These are phyloP conservation scores for Melipona quadrifasciata DNA, from an alignment of 1,140 invertebrate species.

Conservation along the genomic window DNA sequence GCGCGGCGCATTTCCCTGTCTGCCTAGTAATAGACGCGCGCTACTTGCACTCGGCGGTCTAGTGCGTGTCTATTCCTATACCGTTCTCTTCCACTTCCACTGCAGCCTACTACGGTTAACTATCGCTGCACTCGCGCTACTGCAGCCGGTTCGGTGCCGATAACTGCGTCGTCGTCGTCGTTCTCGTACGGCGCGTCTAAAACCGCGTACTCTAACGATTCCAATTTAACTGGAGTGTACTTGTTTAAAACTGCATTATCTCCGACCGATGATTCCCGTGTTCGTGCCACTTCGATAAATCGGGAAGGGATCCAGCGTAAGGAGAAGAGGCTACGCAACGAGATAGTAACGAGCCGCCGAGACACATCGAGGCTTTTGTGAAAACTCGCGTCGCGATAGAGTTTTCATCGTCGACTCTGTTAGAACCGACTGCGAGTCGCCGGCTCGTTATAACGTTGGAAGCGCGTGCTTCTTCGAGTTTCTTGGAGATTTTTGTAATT, in stretches of 20 bases:
- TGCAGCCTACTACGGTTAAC: conserved; percentile 33
- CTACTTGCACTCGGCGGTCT: conserved; percentile 67
- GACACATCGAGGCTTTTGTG: too few species aligned
- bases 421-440: too few species aligned
- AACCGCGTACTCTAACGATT: background rate
- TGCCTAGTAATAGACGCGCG: conserved; percentile 72
- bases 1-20: conserved; percentile 57
- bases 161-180: background rate
- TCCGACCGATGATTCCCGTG: background rate
- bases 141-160: conserved; percentile 15
- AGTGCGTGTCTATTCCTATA: conserved; percentile 60
- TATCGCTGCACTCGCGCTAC: conserved; percentile 48
- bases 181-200: background rate
- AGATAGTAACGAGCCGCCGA: too few species aligned
- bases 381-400: too few species aligned
- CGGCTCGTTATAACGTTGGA: too few species aligned
- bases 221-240: conserved; percentile 2
- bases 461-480: too few species aligned
- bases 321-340: too few species aligned
- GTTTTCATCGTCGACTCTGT: too few species aligned
- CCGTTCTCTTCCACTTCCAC: conserved; percentile 56
- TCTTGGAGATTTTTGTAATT: too few species aligned
- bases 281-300: background rate
- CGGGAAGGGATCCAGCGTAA: too few species aligned
- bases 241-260: conserved; percentile 10